Percentiles rank a stretch among this genome's conserved stretches.
Conservation (phyloP, 2,888 invertebrate species). For the Mythimna albipuncta region DNA sequence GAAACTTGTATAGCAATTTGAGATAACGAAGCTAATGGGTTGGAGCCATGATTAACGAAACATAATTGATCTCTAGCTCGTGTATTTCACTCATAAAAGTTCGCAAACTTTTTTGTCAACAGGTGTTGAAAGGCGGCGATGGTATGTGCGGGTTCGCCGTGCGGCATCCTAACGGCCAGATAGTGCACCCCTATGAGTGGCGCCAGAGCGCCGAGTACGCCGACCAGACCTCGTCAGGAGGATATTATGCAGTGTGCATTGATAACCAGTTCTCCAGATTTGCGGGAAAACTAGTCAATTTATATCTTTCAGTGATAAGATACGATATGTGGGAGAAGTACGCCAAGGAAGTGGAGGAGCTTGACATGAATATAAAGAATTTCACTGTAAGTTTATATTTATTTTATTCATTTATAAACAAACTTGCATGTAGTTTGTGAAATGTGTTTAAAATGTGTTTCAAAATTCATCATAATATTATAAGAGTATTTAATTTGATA, state of each 20-base stretch:
- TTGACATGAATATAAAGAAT: constrained; percentile 97
- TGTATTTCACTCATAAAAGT: constrained; percentile 40
- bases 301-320: constrained; percentile 97
- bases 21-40: constrained; percentile 18
- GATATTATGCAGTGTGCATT: constrained; percentile 97
- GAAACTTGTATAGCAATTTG: constrained; percentile 20
- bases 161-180: constrained; percentile 95
- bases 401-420: neutral
- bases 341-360: constrained; percentile 96
- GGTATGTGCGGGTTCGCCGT: constrained; percentile 98
- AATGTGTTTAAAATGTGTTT: neutral
- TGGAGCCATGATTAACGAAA: neutral
- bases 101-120: constrained; percentile 49
- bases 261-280: constrained; percentile 98
- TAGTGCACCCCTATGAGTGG: constrained; percentile 98
- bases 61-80: neutral
- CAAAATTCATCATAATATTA: neutral
- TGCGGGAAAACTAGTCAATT: constrained; percentile 96
- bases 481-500: no score
- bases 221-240: constrained; percentile 94
- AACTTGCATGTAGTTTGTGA: no score
- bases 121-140: constrained; percentile 98
- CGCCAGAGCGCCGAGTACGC: constrained; percentile 97
- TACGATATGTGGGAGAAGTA: constrained; percentile 98
- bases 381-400: constrained; percentile 93